Evolutionary conservation across 2,113 vertebrate species (phyloP), one percentile per base, ranked within the genome.

Genomic region (Hystrix cristata): DNA sequence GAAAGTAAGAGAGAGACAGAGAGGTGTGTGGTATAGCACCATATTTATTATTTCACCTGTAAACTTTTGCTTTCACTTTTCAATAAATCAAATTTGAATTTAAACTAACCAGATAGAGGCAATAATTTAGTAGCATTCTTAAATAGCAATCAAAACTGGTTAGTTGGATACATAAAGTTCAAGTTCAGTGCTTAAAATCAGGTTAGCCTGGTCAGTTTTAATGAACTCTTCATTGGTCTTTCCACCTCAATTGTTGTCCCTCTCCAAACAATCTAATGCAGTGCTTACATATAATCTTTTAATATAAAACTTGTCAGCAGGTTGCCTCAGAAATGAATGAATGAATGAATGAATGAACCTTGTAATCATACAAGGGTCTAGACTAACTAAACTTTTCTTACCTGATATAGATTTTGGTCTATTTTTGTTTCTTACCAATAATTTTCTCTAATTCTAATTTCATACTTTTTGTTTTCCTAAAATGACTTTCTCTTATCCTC

Each of bases 131-230:
- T 38, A 81, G 1, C 10, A 69, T 79, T 21, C 38, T 46, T 81
- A 76, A 23, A 5, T 43, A 85, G 18, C 92, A 94, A 90, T 76
- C 81, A 89, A 97, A 96, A 72, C 12, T 65, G 12, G 6, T 87
- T 15, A n/a, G 10, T 60, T 80, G 48, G n/a, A 59, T 29, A 48
- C 4, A 7, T 21, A n/a, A 57, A 48, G 0, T 2, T 95, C 46
- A 88, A 85, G 13, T 34, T 71, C 31, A 89, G 48, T 13, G 14
- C 25, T 9, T 92, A 69, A 79, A 91, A 87, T 93, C 59, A 64
- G 29, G 84, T 43, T 78, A 87, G 38, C 18, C n/a, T 86, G 5
- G 31, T 92, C 31, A 51, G 60, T 43, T 91, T 90, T 95, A 85
- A 85, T 65, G 43, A 94, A 51, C 25, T 95, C 8, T 48, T 46